A percentile compares a stretch with the other conserved stretches of the same genome.
Conservation (phyloP, 1,140 invertebrate genomes). For the Xylocopa sonorina region DNA sequence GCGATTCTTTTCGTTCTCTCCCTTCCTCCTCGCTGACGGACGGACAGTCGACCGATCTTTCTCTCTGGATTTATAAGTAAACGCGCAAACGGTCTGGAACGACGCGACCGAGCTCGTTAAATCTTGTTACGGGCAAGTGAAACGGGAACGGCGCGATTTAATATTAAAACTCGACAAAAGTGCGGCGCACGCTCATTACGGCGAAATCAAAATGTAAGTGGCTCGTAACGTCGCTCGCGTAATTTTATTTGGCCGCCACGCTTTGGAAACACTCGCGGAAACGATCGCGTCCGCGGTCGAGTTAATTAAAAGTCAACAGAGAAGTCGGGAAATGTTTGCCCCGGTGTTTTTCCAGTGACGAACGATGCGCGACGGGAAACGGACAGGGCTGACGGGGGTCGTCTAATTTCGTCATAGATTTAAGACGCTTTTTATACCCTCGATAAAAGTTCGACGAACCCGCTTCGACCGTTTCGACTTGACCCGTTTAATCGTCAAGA, state of each 20-base stretch:
- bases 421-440: slow-evolving; percentile 36
- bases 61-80: no score
- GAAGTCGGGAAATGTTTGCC: neutral
- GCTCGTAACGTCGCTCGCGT: neutral
- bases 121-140: neutral
- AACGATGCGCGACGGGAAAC: neutral
- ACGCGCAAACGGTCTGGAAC: no score
- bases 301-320: slow-evolving; percentile 43
- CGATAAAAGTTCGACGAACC: slow-evolving; percentile 19
- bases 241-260: slow-evolving; percentile 29
- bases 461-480: slow-evolving; percentile 54
- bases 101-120: no score
- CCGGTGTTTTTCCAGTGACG: slow-evolving; percentile 12
- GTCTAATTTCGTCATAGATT: slow-evolving; percentile 38
- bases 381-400: neutral
- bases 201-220: slow-evolving; percentile 20
- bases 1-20: neutral
- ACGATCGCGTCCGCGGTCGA: slow-evolving; percentile 1
- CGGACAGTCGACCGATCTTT: no score
- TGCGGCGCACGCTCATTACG: slow-evolving; percentile 16
- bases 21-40: no score
- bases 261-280: slow-evolving; percentile 5
- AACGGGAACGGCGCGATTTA: neutral
- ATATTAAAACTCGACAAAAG: slow-evolving; percentile 1
- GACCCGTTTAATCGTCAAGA: slow-evolving; percentile 54